These are phyloP conservation scores for Ochotona princeps DNA, from an alignment of 2,113 vertebrate genomes.

Conservation along the genomic window DNA sequence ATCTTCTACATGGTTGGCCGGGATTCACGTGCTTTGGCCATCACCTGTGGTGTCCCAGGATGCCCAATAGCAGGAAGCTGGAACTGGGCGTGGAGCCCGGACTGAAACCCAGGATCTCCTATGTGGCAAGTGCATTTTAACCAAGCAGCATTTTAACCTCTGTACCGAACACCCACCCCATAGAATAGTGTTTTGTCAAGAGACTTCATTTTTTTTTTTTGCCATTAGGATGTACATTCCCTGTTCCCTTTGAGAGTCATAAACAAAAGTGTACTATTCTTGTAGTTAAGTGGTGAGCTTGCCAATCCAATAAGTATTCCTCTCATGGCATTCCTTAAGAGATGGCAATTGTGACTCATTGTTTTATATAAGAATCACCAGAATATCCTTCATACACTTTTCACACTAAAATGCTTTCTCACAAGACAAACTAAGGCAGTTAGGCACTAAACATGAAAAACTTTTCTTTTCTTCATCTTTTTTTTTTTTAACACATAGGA, in stretches of 20 bases:
- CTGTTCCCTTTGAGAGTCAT: background rate
- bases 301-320: background rate
- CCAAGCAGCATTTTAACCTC: no score
- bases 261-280: background rate
- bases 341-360: background rate
- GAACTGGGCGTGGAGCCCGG: no score
- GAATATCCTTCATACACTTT: background rate
- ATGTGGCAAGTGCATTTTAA: no score
- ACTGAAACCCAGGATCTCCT: no score
- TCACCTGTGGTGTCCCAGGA: no score
- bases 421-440: background rate
- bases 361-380: background rate
- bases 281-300: background rate
- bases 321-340: background rate
- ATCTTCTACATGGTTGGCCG: no score
- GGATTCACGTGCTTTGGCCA: no score
- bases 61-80: no score
- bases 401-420: conserved; percentile 2
- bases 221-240: background rate
- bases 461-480: no score
- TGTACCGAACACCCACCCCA: no score
- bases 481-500: background rate
- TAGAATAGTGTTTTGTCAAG: background rate
- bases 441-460: background rate
- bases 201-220: background rate